These are phyloP conservation scores for Apamea crenata DNA, from an alignment of 2,888 invertebrate species.

Conservation along the genomic window DNA sequence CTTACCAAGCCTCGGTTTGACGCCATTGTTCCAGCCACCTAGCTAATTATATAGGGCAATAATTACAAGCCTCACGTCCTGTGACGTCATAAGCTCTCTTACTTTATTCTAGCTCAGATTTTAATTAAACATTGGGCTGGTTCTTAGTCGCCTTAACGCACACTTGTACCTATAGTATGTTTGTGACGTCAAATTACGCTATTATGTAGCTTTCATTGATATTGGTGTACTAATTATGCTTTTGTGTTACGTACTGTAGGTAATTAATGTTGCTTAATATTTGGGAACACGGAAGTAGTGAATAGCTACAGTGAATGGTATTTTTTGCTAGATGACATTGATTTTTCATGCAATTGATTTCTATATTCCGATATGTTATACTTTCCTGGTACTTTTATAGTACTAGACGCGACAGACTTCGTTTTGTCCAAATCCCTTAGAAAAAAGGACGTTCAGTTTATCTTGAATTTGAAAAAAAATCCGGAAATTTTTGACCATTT, in stretches of 20 bases:
- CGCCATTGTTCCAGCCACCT: conserved; percentile 27
- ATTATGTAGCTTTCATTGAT: conserved; percentile 17
- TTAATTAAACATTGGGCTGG: conserved; percentile 58
- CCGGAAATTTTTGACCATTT: not conserved
- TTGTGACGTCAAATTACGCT: not conserved
- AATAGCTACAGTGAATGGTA: not conserved
- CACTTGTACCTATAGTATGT: conserved; percentile 7
- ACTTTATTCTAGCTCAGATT: conserved; percentile 59
- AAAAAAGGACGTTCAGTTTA: not conserved
- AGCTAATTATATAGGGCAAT: conserved; percentile 51
- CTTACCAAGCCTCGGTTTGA: conserved; percentile 15
- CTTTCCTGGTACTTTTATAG: not conserved
- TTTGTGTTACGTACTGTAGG: not conserved
- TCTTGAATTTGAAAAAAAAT: no score
- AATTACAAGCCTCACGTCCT: conserved; percentile 33
- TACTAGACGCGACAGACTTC: not conserved
- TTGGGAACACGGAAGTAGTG: not conserved
- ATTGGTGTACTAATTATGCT: conserved; percentile 2
- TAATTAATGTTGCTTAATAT: conserved; percentile 9
- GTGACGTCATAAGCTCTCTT: conserved; percentile 39
- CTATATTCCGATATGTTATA: not conserved
- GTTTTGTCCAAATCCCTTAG: not conserved
- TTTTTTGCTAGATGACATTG: not conserved
- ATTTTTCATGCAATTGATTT: not conserved
- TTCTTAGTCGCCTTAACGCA: conserved; percentile 14